Evolutionary conservation across 2,888 invertebrate species (phyloP).

Genomic region (Ceraclea dissimilis): DNA sequence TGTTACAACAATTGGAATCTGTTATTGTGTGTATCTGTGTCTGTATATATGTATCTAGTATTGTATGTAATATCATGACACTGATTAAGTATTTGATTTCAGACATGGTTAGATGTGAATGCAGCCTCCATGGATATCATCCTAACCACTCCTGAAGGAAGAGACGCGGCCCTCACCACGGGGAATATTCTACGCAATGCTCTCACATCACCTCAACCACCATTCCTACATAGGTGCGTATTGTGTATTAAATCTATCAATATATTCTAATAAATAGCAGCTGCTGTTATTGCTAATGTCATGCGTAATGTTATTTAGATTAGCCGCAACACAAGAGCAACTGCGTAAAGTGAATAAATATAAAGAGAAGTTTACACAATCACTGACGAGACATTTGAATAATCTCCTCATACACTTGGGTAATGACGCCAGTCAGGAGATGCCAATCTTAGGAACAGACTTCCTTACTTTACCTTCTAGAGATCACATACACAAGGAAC

Average conservation of each 20-base stretch:
- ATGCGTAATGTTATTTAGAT: conserved; percentile 6
- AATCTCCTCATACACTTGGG: conserved; percentile 92
- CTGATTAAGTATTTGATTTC: conserved; percentile 8
- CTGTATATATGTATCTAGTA: not conserved
- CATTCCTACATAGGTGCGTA: conserved; percentile 44
- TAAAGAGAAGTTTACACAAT: conserved; percentile 71
- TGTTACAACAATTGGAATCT: conserved; percentile 70
- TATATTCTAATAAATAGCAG: not conserved
- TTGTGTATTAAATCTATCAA: conserved; percentile 27
- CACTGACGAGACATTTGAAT: conserved; percentile 83
- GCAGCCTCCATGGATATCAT: conserved; percentile 65
- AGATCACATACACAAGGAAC: conserved; percentile 73
- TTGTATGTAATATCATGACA: not conserved
- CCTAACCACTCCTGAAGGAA: conserved; percentile 55
- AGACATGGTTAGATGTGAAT: conserved; percentile 65
- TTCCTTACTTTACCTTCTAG: conserved; percentile 69
- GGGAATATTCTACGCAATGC: conserved; percentile 68
- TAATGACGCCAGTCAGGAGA: conserved; percentile 41
- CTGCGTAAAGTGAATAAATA: conserved; percentile 69
- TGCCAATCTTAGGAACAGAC: conserved; percentile 31
- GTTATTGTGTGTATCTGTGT: conserved; percentile 47
- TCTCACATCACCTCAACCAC: conserved; percentile 58
- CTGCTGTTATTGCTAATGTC: not conserved
- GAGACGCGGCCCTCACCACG: conserved; percentile 58
- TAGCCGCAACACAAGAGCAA: conserved; percentile 77